A percentile compares a stretch with the other conserved stretches of the same genome.
Evolutionary conservation across 2,113 vertebrate genomes (phyloP).

Genomic region (Psittacula cyanocephala): DNA sequence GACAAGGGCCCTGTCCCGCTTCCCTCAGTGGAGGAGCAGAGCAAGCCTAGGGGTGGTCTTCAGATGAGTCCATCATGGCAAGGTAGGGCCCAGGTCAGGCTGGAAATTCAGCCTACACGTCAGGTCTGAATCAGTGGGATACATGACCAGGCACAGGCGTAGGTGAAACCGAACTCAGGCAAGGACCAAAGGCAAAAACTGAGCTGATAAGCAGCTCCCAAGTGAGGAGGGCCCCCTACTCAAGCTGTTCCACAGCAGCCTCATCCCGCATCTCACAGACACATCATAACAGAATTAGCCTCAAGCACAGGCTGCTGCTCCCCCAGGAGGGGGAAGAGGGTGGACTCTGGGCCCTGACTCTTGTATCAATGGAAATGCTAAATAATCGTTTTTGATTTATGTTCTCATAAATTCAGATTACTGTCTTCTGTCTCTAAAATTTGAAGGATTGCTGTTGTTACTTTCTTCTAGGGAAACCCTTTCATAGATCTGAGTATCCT

Average conservation of each 20-base stretch:
- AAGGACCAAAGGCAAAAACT: not conserved
- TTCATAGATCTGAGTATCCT: not conserved
- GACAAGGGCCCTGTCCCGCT: rapidly evolving
- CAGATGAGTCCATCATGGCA: not conserved
- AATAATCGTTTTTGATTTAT: not conserved
- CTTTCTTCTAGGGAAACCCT: not conserved
- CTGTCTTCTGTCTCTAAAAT: not conserved
- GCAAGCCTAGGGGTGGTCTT: not conserved
- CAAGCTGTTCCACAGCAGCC: not conserved
- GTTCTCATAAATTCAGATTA: not conserved
- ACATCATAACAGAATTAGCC: not conserved
- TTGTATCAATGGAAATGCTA: not conserved
- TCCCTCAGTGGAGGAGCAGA: rapidly evolving
- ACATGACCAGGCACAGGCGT: not conserved
- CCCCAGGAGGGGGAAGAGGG: not conserved
- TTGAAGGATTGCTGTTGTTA: not conserved
- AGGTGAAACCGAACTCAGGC: rapidly evolving
- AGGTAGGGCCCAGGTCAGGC: not conserved
- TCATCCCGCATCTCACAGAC: not conserved
- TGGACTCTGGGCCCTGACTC: not conserved
- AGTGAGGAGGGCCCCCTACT: not conserved
- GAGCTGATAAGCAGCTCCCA: not conserved
- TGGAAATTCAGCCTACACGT: not conserved
- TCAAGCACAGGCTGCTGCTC: not conserved
- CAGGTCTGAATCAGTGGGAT: not conserved